A percentile compares a stretch with the other conserved stretches of the same genome.
These are phyloP conservation scores for Clarias platycephalus DNA, from an alignment of 2,797 vertebrate genomes.

Conservation along the genomic window DNA sequence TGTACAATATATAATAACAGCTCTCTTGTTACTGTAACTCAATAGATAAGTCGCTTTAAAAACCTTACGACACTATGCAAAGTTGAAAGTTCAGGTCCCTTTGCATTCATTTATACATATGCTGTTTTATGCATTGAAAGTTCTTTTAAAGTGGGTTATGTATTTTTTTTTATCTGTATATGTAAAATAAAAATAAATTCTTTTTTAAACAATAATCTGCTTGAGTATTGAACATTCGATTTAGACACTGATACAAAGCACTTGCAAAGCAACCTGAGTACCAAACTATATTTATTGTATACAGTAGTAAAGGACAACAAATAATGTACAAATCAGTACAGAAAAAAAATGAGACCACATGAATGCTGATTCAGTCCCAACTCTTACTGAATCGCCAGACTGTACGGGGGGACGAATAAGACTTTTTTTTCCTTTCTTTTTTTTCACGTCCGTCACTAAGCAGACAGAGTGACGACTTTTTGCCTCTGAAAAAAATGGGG, in stretches of 20 bases:
- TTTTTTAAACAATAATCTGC: slow-evolving; percentile 7
- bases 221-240: background rate
- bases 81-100: slow-evolving; percentile 32
- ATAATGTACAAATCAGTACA: slow-evolving; percentile 86
- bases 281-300: slow-evolving; percentile 90
- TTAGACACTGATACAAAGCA: background rate
- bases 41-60: slow-evolving; percentile 13
- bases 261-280: slow-evolving; percentile 72
- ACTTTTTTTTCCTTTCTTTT: background rate
- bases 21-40: slow-evolving; percentile 31
- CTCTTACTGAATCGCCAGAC: slow-evolving; percentile 32
- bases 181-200: slow-evolving; percentile 30
- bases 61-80: slow-evolving; percentile 23
- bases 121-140: slow-evolving; percentile 33
- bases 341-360: slow-evolving; percentile 73
- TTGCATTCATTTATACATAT: slow-evolving; percentile 47
- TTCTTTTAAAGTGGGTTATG: slow-evolving; percentile 29
- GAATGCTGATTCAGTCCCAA: slow-evolving; percentile 63
- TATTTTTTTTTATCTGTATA: slow-evolving; percentile 37
- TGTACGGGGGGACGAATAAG: slow-evolving; percentile 47
- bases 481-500: background rate
- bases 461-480: background rate
- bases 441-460: slow-evolving; percentile 12
- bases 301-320: slow-evolving; percentile 88
- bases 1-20: background rate